Base-by-base conservation (phyloP, 2,113 vertebrate species). In the Aegotheles bennettii region DNA sequence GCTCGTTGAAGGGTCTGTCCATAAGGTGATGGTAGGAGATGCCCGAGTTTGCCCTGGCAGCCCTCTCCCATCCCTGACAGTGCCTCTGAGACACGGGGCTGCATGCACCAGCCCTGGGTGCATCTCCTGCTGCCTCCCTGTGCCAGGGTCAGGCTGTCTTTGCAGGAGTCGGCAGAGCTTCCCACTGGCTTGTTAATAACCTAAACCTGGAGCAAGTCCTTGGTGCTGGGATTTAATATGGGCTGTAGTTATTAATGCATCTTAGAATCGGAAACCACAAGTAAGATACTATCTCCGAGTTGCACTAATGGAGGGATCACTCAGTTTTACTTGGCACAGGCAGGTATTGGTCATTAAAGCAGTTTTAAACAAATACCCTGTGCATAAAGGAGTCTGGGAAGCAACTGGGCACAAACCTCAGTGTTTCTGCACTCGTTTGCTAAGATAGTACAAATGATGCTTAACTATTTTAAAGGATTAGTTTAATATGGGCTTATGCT, bases 41-140 rank as follows among this genome's bases (percentile, higher is more conserved):
- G 3, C 50, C 40, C 4, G 5, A 48, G 48, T 61, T 69, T 40
- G 36, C 26, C n/a, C 21, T 3, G 24, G 35, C 48, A 79, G 48
- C 28, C n/a, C 1, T 13, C 59, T 82, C 25, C 68, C 0, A 0
- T 38, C 71, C 31, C 59, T 10, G 7, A 26, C 70, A 57, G 47
- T 63, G 42, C n/a, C 51, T 47, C 2, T 2, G 29, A 26, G 42
- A 13, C 59, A 67, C 13, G 19, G 31, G 38, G n/a, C 43, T 59
- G 15, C 56, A 56, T 0, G 5, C 48, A 63, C 31, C 20, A 45
- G 50, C 25, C 38, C 50, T 28, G 59, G 15, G 13, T 47, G 57
- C 73, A 56, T 43, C 54, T 73, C 45, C 29, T 1, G 0, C 51
- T 48, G 65, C 40, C 45, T 54, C 17, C 0, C 0, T 1, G 2